These are phyloP conservation scores for Trichogramma dendrolimi DNA, from an alignment of 2,888 invertebrate genomes.

Conservation along the genomic window DNA sequence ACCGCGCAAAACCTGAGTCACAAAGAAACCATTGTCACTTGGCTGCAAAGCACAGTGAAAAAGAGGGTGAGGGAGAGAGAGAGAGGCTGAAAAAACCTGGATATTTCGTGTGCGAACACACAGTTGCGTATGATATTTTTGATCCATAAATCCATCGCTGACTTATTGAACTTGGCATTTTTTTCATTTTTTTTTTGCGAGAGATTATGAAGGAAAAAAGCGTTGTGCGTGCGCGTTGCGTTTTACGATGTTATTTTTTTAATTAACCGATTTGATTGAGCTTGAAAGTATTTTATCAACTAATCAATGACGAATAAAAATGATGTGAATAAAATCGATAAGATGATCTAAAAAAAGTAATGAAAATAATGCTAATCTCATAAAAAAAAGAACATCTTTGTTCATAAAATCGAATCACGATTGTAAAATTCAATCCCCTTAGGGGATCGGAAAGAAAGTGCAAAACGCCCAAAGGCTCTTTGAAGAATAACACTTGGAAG, in stretches of 20 bases:
- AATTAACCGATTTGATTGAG: too few species aligned
- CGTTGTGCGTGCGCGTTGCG: too few species aligned
- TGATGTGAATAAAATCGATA: not conserved
- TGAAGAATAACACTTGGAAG: not conserved
- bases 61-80: not conserved
- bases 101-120: not conserved
- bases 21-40: constrained; percentile 25
- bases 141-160: too few species aligned
- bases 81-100: constrained; percentile 3
- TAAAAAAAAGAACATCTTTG: not conserved
- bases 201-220: too few species aligned
- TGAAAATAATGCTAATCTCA: constrained; percentile 5
- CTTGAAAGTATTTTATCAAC: too few species aligned
- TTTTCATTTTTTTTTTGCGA: too few species aligned
- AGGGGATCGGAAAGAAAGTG: constrained; percentile 5
- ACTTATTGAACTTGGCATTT: too few species aligned
- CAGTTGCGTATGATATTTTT: too few species aligned
- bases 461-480: not conserved
- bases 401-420: not conserved
- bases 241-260: too few species aligned
- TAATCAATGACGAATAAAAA: too few species aligned
- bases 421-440: not conserved
- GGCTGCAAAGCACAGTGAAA: constrained; percentile 7
- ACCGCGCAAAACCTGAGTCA: constrained; percentile 11
- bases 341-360: constrained; percentile 3